These are phyloP conservation scores for Montipora sp. DNA, from an alignment of 64 coral and sea anemone genomes.

Conservation along the genomic window DNA sequence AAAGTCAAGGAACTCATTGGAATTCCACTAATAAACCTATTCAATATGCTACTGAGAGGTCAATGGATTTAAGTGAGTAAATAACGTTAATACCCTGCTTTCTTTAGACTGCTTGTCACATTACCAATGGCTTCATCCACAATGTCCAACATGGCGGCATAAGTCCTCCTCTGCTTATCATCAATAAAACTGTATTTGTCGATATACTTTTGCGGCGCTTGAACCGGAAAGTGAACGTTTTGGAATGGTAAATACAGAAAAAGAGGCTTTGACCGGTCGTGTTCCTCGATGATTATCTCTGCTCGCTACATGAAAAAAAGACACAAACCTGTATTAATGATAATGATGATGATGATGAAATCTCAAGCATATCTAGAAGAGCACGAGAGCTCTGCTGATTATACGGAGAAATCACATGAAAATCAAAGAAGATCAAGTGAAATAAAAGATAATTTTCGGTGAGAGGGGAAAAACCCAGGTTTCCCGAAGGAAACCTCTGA, in stretches of 20 bases:
- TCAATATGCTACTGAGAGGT: too few species aligned
- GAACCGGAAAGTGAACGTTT: constrained; percentile 65
- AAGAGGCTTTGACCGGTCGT: constrained; percentile 48
- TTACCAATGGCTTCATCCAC: constrained; percentile 63
- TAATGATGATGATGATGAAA: neutral
- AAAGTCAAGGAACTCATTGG: too few species aligned
- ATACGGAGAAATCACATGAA: too few species aligned
- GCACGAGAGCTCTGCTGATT: too few species aligned
- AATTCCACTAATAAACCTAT: too few species aligned
- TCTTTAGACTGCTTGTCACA: constrained; percentile 30
- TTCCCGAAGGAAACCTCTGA: too few species aligned
- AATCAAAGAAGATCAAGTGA: too few species aligned
- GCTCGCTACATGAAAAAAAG: constrained; percentile 28
- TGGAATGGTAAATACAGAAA: constrained; percentile 76
- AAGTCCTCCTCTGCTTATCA: constrained; percentile 3
- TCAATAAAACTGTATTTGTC: constrained; percentile 59
- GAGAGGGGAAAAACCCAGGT: too few species aligned
- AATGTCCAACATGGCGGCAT: constrained; percentile 65
- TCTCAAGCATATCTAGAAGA: too few species aligned
- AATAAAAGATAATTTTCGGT: too few species aligned
- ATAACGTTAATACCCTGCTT: constrained; percentile 18
- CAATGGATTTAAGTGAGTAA: neutral
- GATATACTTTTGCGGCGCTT: constrained; percentile 50
- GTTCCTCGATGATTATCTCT: constrained; percentile 31
- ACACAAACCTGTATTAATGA: neutral